Base-by-base conservation (phyloP, 2,888 invertebrate genomes). In the Drosophila bunnanda region DNA sequence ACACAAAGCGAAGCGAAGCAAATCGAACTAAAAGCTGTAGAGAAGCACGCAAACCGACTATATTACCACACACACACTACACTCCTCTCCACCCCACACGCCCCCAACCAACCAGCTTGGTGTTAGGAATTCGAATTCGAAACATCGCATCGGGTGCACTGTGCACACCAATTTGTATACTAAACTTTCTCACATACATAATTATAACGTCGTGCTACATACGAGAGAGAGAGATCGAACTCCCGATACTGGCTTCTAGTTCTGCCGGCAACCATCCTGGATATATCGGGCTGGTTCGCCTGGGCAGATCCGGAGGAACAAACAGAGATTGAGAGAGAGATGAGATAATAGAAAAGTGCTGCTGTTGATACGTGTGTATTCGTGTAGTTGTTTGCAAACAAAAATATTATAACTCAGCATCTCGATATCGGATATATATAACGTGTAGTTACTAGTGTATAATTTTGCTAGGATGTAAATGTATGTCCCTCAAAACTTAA, bases 401-500 rank as follows among this genome's bases (percentile, higher is more conserved):
- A 76, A 57, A 62, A 69, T 73, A 58, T 65, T 76, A 67, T 78
- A 83, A 78, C 80, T 85, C 84, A 82, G 77, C 86, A 82, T 82
- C 82, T 82, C 82, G 86, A 82, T 82, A 81, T 81, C 83, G 83
- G 50, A 52, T 52, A 81, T 81, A 82, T 82, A 85, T 85, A 85
- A 67, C 80, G 71, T 88, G 88, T 89, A 89, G 89, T 86, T 89
- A 80, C 88, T 89, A 89, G 89, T 86, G 84, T 89, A 88, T 89
- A 84, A 82, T 85, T 81, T 84, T 80, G 83, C 82, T 89, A 89
- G 89, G 88, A 82, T 89, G 87, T 89, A 89, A 89, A 88, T 89
- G 89, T 89, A 89, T 88, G 87, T 89, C 87, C 83, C 89, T 80
- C 81, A 77, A 77, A 78, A 83, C 80, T 85, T 89, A 85, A 87